phyloP scores from a whole-genome alignment of 1,140 invertebrate species.

The Goniozus legneri region DNA sequence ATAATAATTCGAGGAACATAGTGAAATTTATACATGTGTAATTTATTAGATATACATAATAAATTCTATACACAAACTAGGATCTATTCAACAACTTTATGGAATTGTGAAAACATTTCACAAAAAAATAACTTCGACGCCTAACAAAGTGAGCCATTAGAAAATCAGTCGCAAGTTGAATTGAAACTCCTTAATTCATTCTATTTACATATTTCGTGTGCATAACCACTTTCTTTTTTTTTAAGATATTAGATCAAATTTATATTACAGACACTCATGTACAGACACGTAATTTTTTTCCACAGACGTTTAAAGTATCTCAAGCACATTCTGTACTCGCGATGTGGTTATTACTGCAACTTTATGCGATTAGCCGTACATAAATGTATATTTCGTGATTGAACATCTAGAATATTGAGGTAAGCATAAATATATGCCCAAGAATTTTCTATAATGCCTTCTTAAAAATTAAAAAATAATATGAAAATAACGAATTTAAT shows the following conservation, averaged over 20 bases:
- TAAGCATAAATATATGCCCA: no score
- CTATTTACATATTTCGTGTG: constrained; percentile 42
- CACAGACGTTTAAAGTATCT: no score
- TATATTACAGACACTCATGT: no score
- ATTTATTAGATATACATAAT: constrained; percentile 42
- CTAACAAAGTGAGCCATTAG: constrained; percentile 30
- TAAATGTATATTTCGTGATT: no score
- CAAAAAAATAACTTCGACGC: constrained; percentile 23
- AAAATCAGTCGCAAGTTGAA: constrained; percentile 35
- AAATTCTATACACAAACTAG: constrained; percentile 43
- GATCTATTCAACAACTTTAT: constrained; percentile 37
- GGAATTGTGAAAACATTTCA: constrained; percentile 23
- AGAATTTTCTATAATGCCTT: no score
- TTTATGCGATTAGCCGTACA: no score
- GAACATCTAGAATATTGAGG: no score
- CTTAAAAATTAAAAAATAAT: no score
- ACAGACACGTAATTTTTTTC: constrained; percentile 22
- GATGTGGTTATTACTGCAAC: no score
- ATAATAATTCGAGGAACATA: constrained; percentile 1
- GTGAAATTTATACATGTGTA: constrained; percentile 24
- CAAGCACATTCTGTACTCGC: no score
- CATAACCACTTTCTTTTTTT: constrained; percentile 12
- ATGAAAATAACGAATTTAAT: no score
- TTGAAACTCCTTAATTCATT: constrained; percentile 32
- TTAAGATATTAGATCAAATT: no score